Evolutionary conservation across 2,113 vertebrate species (phyloP), one percentile per base, ranked within the genome.

Genomic region (Hylia prasina): DNA sequence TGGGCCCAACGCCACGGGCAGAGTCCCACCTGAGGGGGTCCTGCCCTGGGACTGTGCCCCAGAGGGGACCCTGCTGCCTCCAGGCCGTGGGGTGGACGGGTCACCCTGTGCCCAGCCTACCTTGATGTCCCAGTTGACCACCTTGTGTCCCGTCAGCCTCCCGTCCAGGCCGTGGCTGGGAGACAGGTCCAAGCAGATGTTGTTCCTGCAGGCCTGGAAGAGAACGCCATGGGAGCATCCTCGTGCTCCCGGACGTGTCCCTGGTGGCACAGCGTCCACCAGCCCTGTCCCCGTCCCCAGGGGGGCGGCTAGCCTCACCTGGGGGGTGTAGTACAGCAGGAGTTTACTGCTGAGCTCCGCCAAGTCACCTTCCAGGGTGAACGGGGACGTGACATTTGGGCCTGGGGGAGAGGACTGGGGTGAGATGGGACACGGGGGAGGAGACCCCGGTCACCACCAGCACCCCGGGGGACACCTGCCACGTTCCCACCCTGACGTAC

Each of bases 51-150:
- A 6, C 4, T 3, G 4, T 10, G 21, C 3, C 61, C 44, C 42
- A 30, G 50, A 8, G 39, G 8, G 7, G 28, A 6, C 35, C 23
- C 11, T 39, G 8, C 10, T 23, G 14, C 21, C 57, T 47, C 72
- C 42, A n/a, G 0, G 4, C 45, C 35, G 8, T 0, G 25, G 53
- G 11, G 7, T 7, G 27, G 47, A 33, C 0, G 2, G 35, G 39
- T 22, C 72, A 60, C 47, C 37, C 12, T 5, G 13, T 20, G 2
- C 58, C 50, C 84, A n/a, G 8, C 35, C 1, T 75, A 99, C 99
- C 99, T 99, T 99, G 94, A 99, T 92, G 12, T 99, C 98, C 99
- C 99, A 99, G 90, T 99, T 99, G 93, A 99, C 98, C 42, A 99
- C 99, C 40, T 98, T 98, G 96, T 99, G 98, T 18, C 99, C 99